These are phyloP conservation scores for Eilema griseolum DNA, from an alignment of 2,888 invertebrate species.

Conservation along the genomic window DNA sequence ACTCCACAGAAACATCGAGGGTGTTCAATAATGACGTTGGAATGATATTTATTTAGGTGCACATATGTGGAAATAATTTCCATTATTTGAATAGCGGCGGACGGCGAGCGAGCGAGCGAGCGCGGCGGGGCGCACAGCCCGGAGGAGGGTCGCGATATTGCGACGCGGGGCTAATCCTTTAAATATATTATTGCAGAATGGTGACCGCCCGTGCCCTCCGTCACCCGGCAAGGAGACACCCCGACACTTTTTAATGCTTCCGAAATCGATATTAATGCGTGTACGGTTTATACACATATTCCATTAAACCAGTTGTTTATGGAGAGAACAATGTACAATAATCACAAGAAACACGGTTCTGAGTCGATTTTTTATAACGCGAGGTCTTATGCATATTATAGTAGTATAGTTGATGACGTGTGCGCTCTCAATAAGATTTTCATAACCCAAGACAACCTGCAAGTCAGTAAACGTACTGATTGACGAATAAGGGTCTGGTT, in stretches of 20 bases:
- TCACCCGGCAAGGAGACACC: conserved; percentile 68
- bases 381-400: too few relatives aligned
- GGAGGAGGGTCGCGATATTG: conserved; percentile 84
- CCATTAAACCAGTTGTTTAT: conserved; percentile 35
- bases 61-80: conserved; percentile 86
- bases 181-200: conserved; percentile 86
- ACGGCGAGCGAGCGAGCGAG: conserved; percentile 61
- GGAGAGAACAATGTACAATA: conserved; percentile 10
- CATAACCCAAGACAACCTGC: too few relatives aligned
- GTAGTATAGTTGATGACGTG: too few relatives aligned
- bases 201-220: conserved; percentile 75
- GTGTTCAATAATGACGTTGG: conserved; percentile 80
- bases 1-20: conserved; percentile 72
- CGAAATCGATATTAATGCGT: conserved; percentile 81
- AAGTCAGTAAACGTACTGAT: too few relatives aligned
- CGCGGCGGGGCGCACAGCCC: conserved; percentile 50
- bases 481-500: too few relatives aligned
- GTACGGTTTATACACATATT: conserved; percentile 56
- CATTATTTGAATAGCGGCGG: conserved; percentile 84
- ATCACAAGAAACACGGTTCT: too few relatives aligned
- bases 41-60: conserved; percentile 86
- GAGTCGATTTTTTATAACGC: too few relatives aligned
- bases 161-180: conserved; percentile 85
- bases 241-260: conserved; percentile 76
- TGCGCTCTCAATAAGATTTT: too few relatives aligned